phyloP scores from a whole-genome alignment of 2,797 vertebrate species.

The Sandelia bainsii region DNA sequence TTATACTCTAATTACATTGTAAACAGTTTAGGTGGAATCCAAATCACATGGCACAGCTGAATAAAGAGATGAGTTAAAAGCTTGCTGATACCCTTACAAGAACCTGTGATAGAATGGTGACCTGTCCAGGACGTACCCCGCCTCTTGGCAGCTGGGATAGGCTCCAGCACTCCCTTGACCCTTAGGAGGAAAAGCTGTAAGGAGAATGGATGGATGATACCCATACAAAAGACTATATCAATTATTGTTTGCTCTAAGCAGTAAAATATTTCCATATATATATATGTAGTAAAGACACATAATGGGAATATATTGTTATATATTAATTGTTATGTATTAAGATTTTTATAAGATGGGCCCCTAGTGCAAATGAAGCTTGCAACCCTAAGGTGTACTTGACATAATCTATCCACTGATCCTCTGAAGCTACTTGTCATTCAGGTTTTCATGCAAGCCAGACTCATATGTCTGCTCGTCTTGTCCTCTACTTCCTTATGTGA shows the following conservation, averaged over 20 bases:
- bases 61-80: neutral
- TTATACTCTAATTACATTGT: conserved; percentile 4
- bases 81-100: neutral
- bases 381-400: neutral
- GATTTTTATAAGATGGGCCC: neutral
- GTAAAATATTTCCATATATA: neutral
- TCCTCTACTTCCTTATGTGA: conserved; percentile 48
- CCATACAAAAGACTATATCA: neutral
- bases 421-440: conserved; percentile 44
- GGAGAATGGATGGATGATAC: too few species aligned
- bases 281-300: neutral
- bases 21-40: neutral
- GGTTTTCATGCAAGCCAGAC: conserved; percentile 26
- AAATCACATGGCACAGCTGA: neutral
- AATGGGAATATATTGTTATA: neutral
- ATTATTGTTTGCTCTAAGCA: neutral
- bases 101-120: too few species aligned
- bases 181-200: too few species aligned
- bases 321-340: neutral
- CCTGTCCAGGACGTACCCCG: too few species aligned
- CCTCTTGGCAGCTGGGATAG: too few species aligned
- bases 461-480: conserved; percentile 29
- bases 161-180: too few species aligned
- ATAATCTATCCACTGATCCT: conserved; percentile 3
- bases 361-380: conserved; percentile 1